Base-by-base conservation (phyloP, 2,113 vertebrate genomes). In the Lichenostomus cassidix region DNA sequence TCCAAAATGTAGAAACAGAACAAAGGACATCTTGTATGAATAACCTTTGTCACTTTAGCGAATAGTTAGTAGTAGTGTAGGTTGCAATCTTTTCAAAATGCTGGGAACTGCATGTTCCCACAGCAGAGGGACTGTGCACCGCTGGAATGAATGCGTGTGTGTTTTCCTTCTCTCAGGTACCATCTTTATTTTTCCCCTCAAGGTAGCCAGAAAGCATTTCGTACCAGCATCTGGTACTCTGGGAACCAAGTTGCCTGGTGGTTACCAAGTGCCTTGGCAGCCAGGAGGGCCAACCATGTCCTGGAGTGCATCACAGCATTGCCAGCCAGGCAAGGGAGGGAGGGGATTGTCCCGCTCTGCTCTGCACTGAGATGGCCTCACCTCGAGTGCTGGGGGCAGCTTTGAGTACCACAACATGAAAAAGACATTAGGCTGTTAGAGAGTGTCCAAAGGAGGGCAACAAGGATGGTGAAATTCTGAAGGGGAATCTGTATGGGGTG, bases 311-410 rank as follows among this genome's bases (percentile, higher is more conserved):
- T n/a, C 23, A 33, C 27, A 59, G 12, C 44, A 59, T 20, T 12
- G 3, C 18, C 52, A 81, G 12, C 27, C 8, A 9, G 19, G 23
- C 10, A 33, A 28, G 18, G 33, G 52, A 28, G 18, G 33, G 52
- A 44, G 27, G 27, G 12, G 10, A 24, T 44, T 59, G 27, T 33
- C 23, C 18, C 0, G 0, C 41, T 49, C 49, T 64, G 35, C 21
- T 64, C 29, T 49, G 25, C 21, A 5, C 11, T 49, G 31, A 0
- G 1, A 14, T 1, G 2, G 9, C 67, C 49, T 71, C 25, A 12
- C 41, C 23, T 70, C 1, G 0, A 27, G 28, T 44, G 0, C 33
- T 33, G 10, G 11, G 37, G 33, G 19, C 22, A 41, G 8, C 16
- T 77, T 39, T 29, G 19, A n/a, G 23, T 3, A 14, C 8, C 19